A percentile compares a stretch with the other conserved stretches of the same genome.
These are phyloP conservation scores for Tenthredo amoena DNA, from an alignment of 2,888 invertebrate species.

Conservation along the genomic window DNA sequence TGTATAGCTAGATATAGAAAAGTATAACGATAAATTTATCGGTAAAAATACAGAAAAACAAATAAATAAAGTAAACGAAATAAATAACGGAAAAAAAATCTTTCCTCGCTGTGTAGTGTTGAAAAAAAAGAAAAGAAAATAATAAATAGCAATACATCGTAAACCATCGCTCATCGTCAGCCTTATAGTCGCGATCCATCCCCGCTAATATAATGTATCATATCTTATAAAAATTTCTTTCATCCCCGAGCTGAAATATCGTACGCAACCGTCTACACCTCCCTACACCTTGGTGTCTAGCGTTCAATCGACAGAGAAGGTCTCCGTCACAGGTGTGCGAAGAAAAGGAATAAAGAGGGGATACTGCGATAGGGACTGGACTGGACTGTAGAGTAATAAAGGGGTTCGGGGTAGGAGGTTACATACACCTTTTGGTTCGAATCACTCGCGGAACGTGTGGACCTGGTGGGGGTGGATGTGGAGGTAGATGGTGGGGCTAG, in stretches of 20 bases:
- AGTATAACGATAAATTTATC: not conserved
- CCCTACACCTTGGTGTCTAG: not conserved
- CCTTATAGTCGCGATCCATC: not conserved
- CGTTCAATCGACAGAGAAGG: not conserved
- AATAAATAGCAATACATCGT: not conserved
- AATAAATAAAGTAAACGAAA: not conserved
- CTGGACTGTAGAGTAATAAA: not conserved
- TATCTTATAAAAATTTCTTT: not conserved
- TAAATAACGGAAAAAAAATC: not conserved
- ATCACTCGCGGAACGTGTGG: conserved; percentile 50
- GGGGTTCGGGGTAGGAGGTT: not conserved
- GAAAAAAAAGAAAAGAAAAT: not conserved
- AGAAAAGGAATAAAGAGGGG: not conserved
- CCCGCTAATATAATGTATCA: not conserved
- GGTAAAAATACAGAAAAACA: too few species aligned
- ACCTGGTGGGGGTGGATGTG: conserved; percentile 54
- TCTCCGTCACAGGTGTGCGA: conserved; percentile 32
- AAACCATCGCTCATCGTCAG: not conserved
- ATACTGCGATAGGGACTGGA: not conserved
- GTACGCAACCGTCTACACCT: not conserved
- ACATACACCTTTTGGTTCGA: conserved; percentile 22
- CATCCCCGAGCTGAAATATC: not conserved
- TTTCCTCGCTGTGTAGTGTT: not conserved
- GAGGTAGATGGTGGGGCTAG: conserved; percentile 74
- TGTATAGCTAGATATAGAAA: not conserved